Percentiles rank a stretch among this genome's conserved stretches.
Evolutionary conservation across 2,113 vertebrate genomes (phyloP).

Genomic region (Mirounga angustirostris): DNA sequence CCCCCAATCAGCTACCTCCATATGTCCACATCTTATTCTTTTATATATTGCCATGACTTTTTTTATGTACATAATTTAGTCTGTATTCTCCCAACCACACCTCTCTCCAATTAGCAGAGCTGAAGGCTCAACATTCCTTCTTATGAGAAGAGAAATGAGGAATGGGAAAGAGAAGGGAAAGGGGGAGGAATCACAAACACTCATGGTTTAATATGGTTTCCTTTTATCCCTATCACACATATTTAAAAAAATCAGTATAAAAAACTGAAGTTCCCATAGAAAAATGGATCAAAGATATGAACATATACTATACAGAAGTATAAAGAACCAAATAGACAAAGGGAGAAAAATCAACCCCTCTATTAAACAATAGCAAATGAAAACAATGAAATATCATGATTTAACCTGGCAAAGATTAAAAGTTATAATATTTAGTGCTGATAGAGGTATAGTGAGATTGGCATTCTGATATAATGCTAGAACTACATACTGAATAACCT

Average conservation of each 20-base stretch:
- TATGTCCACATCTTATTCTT: background rate
- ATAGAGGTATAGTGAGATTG: background rate
- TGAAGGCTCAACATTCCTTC: background rate
- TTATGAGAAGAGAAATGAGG: background rate
- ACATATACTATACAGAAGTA: background rate
- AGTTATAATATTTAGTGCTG: background rate
- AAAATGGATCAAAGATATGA: background rate
- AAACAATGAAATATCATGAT: background rate
- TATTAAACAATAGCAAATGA: background rate
- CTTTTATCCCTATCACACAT: background rate
- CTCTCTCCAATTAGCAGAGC: background rate
- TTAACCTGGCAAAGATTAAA: background rate
- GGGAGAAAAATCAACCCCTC: background rate
- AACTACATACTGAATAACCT: background rate
- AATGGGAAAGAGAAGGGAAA: background rate
- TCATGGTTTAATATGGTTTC: background rate
- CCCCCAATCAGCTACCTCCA: background rate
- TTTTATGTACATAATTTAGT: background rate
- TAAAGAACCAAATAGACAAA: background rate
- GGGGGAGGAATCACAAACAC: background rate
- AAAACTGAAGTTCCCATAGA: conserved; percentile 7
- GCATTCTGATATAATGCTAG: background rate
- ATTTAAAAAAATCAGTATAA: background rate
- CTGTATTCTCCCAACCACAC: background rate
- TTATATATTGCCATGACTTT: background rate